phyloP scores from a whole-genome alignment of 2,113 vertebrate genomes.

The Lepus europaeus region DNA sequence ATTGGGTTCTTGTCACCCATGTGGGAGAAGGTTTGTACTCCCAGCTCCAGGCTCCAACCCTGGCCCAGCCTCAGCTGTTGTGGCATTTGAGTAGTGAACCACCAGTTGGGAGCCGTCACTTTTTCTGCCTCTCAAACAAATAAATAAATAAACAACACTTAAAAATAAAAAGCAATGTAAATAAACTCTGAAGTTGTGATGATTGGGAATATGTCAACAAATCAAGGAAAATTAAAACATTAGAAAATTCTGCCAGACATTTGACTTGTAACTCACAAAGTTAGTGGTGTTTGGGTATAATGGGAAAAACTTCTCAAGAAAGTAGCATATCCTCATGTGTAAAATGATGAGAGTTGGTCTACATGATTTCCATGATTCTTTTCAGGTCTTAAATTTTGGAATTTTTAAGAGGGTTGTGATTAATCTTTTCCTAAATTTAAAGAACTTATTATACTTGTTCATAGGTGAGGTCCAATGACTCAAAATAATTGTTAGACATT shows the following conservation, averaged over 20 bases:
- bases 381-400: conserved; percentile 53
- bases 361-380: conserved; percentile 33
- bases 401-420: conserved; percentile 55
- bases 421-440: conserved; percentile 61
- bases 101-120: too few relatives aligned
- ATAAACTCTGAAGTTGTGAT: conserved; percentile 49
- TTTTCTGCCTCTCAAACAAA: too few relatives aligned
- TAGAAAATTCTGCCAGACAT: conserved; percentile 13
- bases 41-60: too few relatives aligned
- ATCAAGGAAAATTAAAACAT: conserved; percentile 19
- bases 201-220: conserved; percentile 23
- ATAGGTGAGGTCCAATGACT: conserved; percentile 62
- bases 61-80: too few relatives aligned
- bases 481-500: conserved; percentile 68
- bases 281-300: conserved; percentile 34
- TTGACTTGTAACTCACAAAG: conserved; percentile 52
- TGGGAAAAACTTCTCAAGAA: conserved; percentile 34
- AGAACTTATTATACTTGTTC: conserved; percentile 57
- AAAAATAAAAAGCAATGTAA: background rate
- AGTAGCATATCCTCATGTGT: conserved; percentile 32
- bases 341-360: conserved; percentile 49
- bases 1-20: too few relatives aligned
- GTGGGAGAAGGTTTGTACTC: too few relatives aligned
- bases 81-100: too few relatives aligned
- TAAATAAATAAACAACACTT: background rate